phyloP scores from a whole-genome alignment of 1,140 invertebrate genomes.

The Calephelis virginiensis region DNA sequence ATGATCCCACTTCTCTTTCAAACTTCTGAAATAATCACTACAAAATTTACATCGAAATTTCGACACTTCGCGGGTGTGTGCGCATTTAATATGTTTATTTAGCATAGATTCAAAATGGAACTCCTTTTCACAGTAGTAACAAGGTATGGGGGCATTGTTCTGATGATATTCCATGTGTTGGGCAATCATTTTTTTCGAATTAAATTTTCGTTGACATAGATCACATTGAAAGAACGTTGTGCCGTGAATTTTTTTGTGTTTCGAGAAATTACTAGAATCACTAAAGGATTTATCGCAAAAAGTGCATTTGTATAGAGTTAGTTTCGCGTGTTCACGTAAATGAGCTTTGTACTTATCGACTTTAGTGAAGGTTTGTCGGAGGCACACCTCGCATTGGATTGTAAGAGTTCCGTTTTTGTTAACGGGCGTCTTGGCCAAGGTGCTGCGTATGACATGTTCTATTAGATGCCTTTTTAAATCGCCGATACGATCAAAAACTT shows the following conservation, averaged over 20 bases:
- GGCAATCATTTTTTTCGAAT: constrained; percentile 72
- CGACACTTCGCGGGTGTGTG: constrained; percentile 44
- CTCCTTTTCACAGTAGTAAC: constrained; percentile 55
- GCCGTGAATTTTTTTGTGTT: constrained; percentile 76
- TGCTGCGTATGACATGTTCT: constrained; percentile 65
- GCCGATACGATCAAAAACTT: constrained; percentile 67
- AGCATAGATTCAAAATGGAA: constrained; percentile 69
- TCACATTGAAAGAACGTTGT: constrained; percentile 66
- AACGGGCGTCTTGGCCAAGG: constrained; percentile 58
- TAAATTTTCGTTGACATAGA: constrained; percentile 70
- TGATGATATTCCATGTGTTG: constrained; percentile 72
- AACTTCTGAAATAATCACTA: constrained; percentile 49
- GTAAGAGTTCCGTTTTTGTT: constrained; percentile 52
- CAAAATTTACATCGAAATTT: constrained; percentile 65
- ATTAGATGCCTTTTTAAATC: constrained; percentile 74
- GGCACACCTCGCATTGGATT: constrained; percentile 68
- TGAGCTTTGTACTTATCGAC: constrained; percentile 71
- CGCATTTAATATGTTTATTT: constrained; percentile 67
- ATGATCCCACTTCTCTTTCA: constrained; percentile 75
- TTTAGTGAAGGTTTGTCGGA: constrained; percentile 51
- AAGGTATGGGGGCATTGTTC: constrained; percentile 52
- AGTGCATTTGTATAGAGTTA: constrained; percentile 72
- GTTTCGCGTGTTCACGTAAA: constrained; percentile 69
- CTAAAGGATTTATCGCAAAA: constrained; percentile 75
- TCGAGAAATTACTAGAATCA: constrained; percentile 75